Evolutionary conservation across 2,113 vertebrate species (phyloP).

Genomic region (Sigmodon hispidus): DNA sequence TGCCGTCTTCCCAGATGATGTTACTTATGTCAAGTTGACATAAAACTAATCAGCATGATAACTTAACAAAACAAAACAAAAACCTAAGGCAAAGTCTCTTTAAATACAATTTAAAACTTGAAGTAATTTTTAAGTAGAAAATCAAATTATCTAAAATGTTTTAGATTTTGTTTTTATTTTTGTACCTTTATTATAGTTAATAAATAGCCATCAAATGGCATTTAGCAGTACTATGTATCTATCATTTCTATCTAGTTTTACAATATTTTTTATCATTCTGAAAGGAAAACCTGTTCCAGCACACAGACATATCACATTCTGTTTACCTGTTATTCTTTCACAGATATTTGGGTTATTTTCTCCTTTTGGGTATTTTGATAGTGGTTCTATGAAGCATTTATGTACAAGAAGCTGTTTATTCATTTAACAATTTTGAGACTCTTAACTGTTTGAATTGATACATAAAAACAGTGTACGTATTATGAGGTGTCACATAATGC

Average conservation of each 20-base stretch:
- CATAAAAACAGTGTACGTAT: not conserved
- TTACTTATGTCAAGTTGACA: not conserved
- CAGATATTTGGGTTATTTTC: not conserved
- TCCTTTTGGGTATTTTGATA: not conserved
- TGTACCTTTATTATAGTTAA: not conserved
- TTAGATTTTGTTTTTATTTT: constrained; percentile 8
- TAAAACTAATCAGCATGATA: not conserved
- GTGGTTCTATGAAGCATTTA: not conserved
- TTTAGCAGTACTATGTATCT: not conserved
- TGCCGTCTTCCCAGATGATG: not conserved
- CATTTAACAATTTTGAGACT: not conserved
- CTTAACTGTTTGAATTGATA: not conserved
- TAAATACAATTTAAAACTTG: constrained; percentile 19
- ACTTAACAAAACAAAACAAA: not conserved
- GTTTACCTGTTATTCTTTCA: not conserved
- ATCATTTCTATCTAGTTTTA: not conserved
- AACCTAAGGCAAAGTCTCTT: not conserved
- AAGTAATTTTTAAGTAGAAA: constrained; percentile 28
- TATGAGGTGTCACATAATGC: not conserved
- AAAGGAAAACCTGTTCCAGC: not conserved
- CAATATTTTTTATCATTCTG: not conserved
- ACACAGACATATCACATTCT: not conserved
- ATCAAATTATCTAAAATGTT: constrained; percentile 52
- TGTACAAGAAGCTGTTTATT: not conserved
- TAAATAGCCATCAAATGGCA: not conserved